Conservation (phyloP, 2,888 invertebrate genomes). For the Limulus polyphemus region DNA sequence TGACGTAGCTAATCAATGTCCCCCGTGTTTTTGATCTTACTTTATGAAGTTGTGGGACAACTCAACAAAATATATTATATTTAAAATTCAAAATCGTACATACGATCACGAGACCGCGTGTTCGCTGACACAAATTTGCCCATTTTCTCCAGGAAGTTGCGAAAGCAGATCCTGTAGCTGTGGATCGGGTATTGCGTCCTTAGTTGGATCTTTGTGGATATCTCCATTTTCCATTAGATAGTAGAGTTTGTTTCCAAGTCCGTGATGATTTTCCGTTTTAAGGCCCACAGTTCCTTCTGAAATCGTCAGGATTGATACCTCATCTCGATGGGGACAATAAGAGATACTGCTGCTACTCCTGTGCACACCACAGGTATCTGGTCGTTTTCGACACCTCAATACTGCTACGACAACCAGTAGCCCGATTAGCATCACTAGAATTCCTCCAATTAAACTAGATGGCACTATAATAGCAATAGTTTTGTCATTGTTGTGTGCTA, state of each 20-base stretch:
- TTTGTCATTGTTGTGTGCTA: too few species aligned
- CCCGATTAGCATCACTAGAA: conserved; percentile 14
- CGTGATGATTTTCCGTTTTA: conserved; percentile 15
- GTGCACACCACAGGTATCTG: conserved; percentile 4
- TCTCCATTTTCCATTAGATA: conserved; percentile 24
- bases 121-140: background rate
- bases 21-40: too few species aligned
- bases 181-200: conserved; percentile 22
- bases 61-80: too few species aligned
- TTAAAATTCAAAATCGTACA: too few species aligned
- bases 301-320: conserved; percentile 29
- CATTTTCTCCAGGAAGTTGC: conserved; percentile 4
- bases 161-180: conserved; percentile 24
- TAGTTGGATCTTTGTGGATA: conserved; percentile 8
- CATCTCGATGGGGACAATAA: conserved; percentile 28
- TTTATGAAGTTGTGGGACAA: too few species aligned
- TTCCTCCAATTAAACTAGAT: conserved; percentile 11
- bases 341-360: conserved; percentile 26
- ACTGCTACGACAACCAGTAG: conserved; percentile 11
- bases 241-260: conserved; percentile 26
- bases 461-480: background rate
- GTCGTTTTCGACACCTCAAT: conserved; percentile 17
- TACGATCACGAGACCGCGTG: too few species aligned
- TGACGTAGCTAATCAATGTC: too few species aligned
- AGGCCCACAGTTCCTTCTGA: conserved; percentile 25